A percentile compares a stretch with the other conserved stretches of the same genome.
phyloP scores from a whole-genome alignment of 2,888 invertebrate species.

The Eilema griseolum region DNA sequence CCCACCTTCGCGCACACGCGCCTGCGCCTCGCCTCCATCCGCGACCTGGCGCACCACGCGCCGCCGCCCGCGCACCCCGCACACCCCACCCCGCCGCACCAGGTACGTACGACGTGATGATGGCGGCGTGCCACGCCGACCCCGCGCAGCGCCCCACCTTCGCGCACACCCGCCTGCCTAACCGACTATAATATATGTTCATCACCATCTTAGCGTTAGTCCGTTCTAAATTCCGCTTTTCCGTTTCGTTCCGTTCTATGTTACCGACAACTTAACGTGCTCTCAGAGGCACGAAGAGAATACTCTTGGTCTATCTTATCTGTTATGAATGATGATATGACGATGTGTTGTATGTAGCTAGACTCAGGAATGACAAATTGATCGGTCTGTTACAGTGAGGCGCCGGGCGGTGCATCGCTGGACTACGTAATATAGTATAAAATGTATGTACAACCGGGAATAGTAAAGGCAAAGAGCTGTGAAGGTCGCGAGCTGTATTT shows the following conservation, averaged over 20 bases:
- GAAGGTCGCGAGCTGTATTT: slow-evolving; percentile 79
- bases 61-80: slow-evolving; percentile 36
- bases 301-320: no score
- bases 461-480: slow-evolving; percentile 78
- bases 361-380: background rate
- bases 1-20: slow-evolving; percentile 92
- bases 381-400: slow-evolving; percentile 70
- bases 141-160: slow-evolving; percentile 97
- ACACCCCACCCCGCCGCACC: slow-evolving; percentile 25
- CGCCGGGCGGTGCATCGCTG: slow-evolving; percentile 27
- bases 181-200: no score
- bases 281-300: no score
- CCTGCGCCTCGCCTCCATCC: slow-evolving; percentile 67
- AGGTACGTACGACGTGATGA: slow-evolving; percentile 87
- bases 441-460: slow-evolving; percentile 66
- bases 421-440: slow-evolving; percentile 54
- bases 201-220: no score
- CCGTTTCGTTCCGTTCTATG: no score
- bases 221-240: no score
- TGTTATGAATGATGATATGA: no score
- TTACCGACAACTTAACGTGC: no score
- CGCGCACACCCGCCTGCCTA: slow-evolving; percentile 81
- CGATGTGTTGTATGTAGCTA: background rate
- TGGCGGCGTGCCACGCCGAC: slow-evolving; percentile 97
- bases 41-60: slow-evolving; percentile 59